These are phyloP conservation scores for Unio delphinus DNA, from an alignment of 2,888 invertebrate species.

Conservation along the genomic window DNA sequence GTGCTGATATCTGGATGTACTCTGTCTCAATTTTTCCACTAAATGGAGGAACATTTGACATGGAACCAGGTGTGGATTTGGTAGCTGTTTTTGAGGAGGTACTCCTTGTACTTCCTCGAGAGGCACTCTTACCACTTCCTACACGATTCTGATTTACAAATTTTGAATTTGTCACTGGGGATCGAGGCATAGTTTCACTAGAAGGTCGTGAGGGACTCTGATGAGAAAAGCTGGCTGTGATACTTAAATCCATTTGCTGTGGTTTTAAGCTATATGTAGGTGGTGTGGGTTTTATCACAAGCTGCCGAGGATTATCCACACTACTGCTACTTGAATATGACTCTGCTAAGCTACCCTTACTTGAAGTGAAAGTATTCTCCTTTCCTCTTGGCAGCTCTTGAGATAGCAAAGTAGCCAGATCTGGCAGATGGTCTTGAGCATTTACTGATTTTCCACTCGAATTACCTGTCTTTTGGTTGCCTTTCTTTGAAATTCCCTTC, in stretches of 20 bases:
- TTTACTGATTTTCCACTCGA: no score
- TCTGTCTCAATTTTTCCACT: conserved; percentile 43
- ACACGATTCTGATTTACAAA: no score
- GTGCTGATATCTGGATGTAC: conserved; percentile 60
- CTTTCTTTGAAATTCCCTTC: conserved; percentile 19
- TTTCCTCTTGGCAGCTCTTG: no score
- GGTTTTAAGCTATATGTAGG: conserved; percentile 33
- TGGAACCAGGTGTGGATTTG: conserved; percentile 6
- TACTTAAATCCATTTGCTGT: conserved; percentile 31
- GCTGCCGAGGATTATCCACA: conserved; percentile 23
- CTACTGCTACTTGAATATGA: conserved; percentile 30
- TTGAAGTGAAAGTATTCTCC: conserved; percentile 10
- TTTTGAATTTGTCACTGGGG: no score
- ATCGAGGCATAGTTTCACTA: no score
- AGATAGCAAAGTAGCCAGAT: no score
- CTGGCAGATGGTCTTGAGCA: no score
- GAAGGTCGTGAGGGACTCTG: no score
- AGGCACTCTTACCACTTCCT: no score
- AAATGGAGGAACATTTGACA: conserved; percentile 2
- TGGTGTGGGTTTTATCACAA: conserved; percentile 31
- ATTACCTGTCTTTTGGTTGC: no score
- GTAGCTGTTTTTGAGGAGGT: conserved; percentile 11
- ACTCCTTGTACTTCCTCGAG: no score
- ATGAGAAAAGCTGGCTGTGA: conserved; percentile 2
- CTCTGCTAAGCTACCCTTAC: conserved; percentile 37